These are phyloP conservation scores for Stylophora pistillata DNA, from an alignment of 64 coral and sea anemone species.

Conservation along the genomic window DNA sequence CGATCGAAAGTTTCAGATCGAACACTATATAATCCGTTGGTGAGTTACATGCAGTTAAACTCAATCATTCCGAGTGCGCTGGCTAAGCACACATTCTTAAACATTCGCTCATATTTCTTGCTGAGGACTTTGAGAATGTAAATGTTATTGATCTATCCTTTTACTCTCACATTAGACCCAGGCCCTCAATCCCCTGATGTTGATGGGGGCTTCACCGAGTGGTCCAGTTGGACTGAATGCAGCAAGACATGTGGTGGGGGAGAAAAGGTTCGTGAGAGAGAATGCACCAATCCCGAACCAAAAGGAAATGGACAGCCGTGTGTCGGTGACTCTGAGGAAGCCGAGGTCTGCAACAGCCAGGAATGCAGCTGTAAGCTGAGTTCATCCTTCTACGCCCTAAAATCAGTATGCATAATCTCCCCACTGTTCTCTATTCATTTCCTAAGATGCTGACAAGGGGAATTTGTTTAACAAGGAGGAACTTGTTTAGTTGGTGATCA, in stretches of 20 bases:
- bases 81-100: too few relatives aligned
- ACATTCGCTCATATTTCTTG: background rate
- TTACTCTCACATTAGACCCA: constrained; percentile 6
- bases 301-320: constrained; percentile 52
- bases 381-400: background rate
- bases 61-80: too few relatives aligned
- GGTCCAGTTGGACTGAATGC: constrained; percentile 52
- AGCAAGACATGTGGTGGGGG: constrained; percentile 55
- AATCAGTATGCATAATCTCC: too few relatives aligned
- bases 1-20: too few relatives aligned
- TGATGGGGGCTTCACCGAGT: constrained; percentile 46
- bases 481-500: too few relatives aligned
- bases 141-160: background rate
- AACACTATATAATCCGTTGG: too few relatives aligned
- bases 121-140: background rate
- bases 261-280: constrained; percentile 32
- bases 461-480: too few relatives aligned
- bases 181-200: constrained; percentile 60
- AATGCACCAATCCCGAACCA: constrained; percentile 32
- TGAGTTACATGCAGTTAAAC: too few relatives aligned
- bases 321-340: background rate
- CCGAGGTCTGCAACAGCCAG: background rate
- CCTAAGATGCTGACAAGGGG: too few relatives aligned
- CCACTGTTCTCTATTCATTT: too few relatives aligned
- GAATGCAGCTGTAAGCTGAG: constrained; percentile 11